These are phyloP conservation scores for Tetraneura akinire DNA, from an alignment of 1,140 invertebrate genomes.

Conservation along the genomic window DNA sequence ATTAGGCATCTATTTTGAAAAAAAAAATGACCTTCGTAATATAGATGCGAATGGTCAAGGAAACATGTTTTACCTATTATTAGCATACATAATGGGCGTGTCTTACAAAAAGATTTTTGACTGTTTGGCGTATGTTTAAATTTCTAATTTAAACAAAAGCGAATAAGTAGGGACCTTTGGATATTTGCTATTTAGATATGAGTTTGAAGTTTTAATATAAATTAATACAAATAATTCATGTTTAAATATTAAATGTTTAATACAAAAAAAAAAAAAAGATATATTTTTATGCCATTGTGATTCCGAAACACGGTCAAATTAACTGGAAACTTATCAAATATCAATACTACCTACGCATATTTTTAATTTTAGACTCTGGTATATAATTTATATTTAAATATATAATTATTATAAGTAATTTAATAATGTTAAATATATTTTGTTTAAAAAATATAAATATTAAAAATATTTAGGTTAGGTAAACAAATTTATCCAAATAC, in stretches of 20 bases:
- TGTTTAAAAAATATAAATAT: too few relatives aligned
- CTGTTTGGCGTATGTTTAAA: not conserved
- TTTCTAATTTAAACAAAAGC: not conserved
- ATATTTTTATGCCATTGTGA: not conserved
- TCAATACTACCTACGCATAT: not conserved
- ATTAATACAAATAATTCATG: not conserved
- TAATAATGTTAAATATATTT: not conserved
- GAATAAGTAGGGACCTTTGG: not conserved
- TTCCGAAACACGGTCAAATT: conserved; percentile 5
- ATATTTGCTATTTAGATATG: not conserved
- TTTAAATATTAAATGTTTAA: not conserved
- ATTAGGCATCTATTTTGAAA: not conserved
- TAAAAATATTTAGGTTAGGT: too few relatives aligned
- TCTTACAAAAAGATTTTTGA: not conserved
- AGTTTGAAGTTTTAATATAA: not conserved
- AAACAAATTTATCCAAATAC: too few relatives aligned
- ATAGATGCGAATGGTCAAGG: not conserved
- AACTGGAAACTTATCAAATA: conserved; percentile 17
- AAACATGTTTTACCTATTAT: not conserved
- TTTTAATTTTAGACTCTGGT: conserved; percentile 13
- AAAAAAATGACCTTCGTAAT: conserved; percentile 15
- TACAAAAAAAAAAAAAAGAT: not conserved
- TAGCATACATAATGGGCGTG: not conserved
- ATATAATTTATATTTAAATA: too few relatives aligned
- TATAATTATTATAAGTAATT: too few relatives aligned